Evolutionary conservation across 2,888 invertebrate species (phyloP).

Genomic region (Coenonympha arcania): DNA sequence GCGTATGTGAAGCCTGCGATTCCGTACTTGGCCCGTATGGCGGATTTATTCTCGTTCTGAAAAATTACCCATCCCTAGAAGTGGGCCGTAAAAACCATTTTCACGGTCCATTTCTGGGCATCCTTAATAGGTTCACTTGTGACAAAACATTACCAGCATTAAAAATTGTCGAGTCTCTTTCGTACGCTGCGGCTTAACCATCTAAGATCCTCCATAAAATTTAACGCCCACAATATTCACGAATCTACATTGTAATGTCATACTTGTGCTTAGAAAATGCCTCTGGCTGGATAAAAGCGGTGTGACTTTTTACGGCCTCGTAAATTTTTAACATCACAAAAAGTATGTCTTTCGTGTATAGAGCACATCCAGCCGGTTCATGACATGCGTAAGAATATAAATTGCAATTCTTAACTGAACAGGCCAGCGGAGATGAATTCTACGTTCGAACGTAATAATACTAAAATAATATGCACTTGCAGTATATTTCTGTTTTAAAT

Average conservation of each 20-base stretch:
- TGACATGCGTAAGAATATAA: slow-evolving; percentile 7
- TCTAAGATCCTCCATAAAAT: slow-evolving; percentile 29
- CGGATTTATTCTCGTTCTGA: too few relatives aligned
- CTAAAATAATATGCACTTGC: too few relatives aligned
- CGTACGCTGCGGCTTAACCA: slow-evolving; percentile 27
- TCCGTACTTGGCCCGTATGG: too few relatives aligned
- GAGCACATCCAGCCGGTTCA: neutral
- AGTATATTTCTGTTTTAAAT: too few relatives aligned
- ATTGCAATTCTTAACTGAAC: neutral
- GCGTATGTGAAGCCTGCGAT: too few relatives aligned
- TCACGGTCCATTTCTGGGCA: too few relatives aligned
- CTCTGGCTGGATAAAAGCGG: slow-evolving; percentile 49
- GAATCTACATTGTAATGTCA: slow-evolving; percentile 50
- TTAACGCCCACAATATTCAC: slow-evolving; percentile 33
- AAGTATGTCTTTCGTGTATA: slow-evolving; percentile 42
- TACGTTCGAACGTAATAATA: too few relatives aligned
- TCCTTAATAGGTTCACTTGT: too few relatives aligned
- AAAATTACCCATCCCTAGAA: too few relatives aligned
- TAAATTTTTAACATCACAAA: slow-evolving; percentile 69
- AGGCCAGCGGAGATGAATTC: too few relatives aligned
- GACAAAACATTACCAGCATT: neutral
- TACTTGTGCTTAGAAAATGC: slow-evolving; percentile 30
- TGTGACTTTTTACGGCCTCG: slow-evolving; percentile 60
- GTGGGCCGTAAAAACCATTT: too few relatives aligned
- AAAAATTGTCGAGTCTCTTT: neutral